These are phyloP conservation scores for Lemur catta DNA, from an alignment of 2,797 vertebrate genomes.

Conservation along the genomic window DNA sequence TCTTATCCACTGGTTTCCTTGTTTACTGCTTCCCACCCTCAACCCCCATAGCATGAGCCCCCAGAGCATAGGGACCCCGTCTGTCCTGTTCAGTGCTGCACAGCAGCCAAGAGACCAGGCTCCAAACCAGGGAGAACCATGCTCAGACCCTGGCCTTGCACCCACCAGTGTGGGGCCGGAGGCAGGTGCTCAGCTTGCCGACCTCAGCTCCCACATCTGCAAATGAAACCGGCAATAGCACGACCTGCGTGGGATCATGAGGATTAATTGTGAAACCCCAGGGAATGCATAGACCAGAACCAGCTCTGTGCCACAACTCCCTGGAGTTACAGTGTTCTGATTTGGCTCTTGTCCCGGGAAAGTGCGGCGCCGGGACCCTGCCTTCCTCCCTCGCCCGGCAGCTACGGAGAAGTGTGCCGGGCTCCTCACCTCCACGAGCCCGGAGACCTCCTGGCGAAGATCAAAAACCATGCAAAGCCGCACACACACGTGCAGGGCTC, in stretches of 20 bases:
- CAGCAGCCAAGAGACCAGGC: fast-evolving
- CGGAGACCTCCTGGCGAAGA: background rate
- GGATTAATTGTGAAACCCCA: background rate
- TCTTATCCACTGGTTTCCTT: background rate
- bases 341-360: background rate
- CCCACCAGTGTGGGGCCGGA: background rate
- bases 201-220: background rate
- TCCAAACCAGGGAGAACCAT: background rate
- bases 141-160: background rate
- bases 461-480: fast-evolving
- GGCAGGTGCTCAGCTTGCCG: background rate
- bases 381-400: fast-evolving
- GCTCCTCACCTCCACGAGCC: background rate
- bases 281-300: background rate
- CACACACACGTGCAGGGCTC: background rate
- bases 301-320: background rate
- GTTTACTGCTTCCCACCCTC: background rate
- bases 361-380: fast-evolving
- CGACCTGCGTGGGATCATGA: fast-evolving
- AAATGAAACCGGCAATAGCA: background rate
- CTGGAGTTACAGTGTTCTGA: background rate
- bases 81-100: background rate
- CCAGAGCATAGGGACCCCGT: too few relatives aligned
- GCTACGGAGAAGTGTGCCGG: fast-evolving
- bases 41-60: background rate